Conservation (phyloP, 1,140 invertebrate genomes). For the Tribolium castaneum region DNA sequence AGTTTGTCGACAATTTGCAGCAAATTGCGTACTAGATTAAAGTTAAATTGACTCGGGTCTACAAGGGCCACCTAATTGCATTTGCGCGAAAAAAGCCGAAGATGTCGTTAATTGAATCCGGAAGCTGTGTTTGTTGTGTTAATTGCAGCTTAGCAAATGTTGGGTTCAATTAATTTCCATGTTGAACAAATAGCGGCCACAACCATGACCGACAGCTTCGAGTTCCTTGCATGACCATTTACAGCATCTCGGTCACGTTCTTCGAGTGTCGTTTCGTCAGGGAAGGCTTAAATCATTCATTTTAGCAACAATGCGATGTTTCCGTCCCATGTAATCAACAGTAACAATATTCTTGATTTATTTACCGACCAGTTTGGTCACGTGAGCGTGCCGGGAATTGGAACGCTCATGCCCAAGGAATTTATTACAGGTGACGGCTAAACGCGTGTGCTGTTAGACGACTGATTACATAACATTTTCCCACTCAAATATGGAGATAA, state of each 20-base stretch:
- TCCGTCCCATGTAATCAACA: slow-evolving; percentile 19
- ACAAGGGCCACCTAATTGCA: not conserved
- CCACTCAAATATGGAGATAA: slow-evolving; percentile 4
- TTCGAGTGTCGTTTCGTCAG: not conserved
- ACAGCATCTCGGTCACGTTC: slow-evolving; percentile 1
- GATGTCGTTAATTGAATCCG: slow-evolving; percentile 10
- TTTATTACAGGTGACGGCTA: not conserved
- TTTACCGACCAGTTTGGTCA: slow-evolving; percentile 5
- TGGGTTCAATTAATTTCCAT: slow-evolving; percentile 7
- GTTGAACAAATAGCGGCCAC: slow-evolving; percentile 2
- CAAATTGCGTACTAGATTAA: slow-evolving; percentile 24
- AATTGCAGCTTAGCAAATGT: slow-evolving; percentile 1
- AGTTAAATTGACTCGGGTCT: slow-evolving; percentile 19
- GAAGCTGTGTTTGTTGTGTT: slow-evolving; percentile 7
- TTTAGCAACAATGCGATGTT: slow-evolving; percentile 22
- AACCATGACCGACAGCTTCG: slow-evolving; percentile 7
- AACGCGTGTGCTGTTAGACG: not conserved
- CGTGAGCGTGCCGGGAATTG: not conserved
- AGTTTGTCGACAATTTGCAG: slow-evolving; percentile 6
- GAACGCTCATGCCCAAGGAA: slow-evolving; percentile 19
- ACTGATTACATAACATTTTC: slow-evolving; percentile 3
- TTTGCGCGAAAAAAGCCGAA: slow-evolving; percentile 2
- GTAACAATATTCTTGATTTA: slow-evolving; percentile 18
- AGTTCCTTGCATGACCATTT: slow-evolving; percentile 20
- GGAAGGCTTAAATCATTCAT: slow-evolving; percentile 19